These are phyloP conservation scores for Cheilosia soror DNA, from an alignment of 2,888 invertebrate genomes.

Conservation along the genomic window DNA sequence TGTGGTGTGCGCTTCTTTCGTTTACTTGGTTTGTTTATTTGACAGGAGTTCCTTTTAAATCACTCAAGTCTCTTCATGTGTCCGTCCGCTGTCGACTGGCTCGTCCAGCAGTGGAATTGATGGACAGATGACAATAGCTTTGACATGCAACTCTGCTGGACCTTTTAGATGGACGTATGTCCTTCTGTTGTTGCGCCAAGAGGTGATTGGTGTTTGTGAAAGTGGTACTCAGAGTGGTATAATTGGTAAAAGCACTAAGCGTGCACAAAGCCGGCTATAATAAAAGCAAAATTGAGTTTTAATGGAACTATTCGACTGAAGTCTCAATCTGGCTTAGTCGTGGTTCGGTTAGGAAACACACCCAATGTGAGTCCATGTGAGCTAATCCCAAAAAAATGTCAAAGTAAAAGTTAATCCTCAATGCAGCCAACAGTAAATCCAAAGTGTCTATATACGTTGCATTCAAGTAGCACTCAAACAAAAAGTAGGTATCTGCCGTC, in stretches of 20 bases:
- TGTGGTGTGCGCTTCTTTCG: constrained; percentile 57
- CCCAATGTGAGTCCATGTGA: not conserved
- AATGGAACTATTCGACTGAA: not conserved
- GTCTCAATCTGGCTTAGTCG: not conserved
- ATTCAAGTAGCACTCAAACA: constrained; percentile 11
- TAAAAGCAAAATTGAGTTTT: not conserved
- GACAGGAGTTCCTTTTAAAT: constrained; percentile 76
- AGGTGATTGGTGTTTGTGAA: constrained; percentile 27
- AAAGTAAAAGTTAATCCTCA: not conserved
- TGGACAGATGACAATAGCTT: constrained; percentile 74
- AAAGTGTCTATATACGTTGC: constrained; percentile 2
- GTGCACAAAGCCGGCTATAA: not conserved
- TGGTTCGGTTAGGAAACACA: not conserved
- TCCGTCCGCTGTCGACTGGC: constrained; percentile 66
- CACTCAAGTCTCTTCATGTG: constrained; percentile 76
- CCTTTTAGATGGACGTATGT: constrained; percentile 33
- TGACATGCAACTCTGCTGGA: constrained; percentile 67
- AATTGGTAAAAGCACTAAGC: constrained; percentile 27
- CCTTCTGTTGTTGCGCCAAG: constrained; percentile 22
- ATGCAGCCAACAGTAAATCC: constrained; percentile 14
- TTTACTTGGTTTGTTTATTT: constrained; percentile 71
- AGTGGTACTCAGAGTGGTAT: constrained; percentile 17
- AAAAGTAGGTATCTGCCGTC: not conserved
- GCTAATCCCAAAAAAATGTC: constrained; percentile 8
- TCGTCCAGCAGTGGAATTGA: constrained; percentile 69